Conservation (phyloP, 2,888 invertebrate genomes). For the Spodoptera exigua region DNA sequence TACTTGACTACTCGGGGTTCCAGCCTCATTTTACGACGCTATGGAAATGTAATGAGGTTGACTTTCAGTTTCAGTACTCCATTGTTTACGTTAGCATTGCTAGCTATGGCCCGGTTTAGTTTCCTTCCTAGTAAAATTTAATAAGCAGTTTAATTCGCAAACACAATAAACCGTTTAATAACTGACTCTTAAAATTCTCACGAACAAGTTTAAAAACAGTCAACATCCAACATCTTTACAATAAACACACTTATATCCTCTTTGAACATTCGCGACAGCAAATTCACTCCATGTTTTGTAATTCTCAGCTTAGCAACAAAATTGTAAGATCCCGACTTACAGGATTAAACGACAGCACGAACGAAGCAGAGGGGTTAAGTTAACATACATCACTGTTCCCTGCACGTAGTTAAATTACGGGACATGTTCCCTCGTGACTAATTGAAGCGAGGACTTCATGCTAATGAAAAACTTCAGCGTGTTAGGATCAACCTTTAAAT, state of each 20-base stretch:
- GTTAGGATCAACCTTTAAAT: no score
- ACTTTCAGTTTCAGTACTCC: slow-evolving; percentile 10
- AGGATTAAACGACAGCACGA: slow-evolving; percentile 33
- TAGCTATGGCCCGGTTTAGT: neutral
- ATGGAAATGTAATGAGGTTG: slow-evolving; percentile 29
- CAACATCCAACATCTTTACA: no score
- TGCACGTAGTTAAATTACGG: slow-evolving; percentile 29
- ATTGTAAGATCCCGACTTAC: slow-evolving; percentile 41
- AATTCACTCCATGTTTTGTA: slow-evolving; percentile 42
- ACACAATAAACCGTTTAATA: no score
- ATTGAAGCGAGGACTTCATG: slow-evolving; percentile 11
- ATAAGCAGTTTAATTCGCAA: no score
- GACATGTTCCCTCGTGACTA: slow-evolving; percentile 23
- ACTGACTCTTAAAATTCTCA: no score
- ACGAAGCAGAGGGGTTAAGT: slow-evolving; percentile 25
- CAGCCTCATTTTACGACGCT: slow-evolving; percentile 33
- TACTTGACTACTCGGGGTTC: slow-evolving; percentile 23
- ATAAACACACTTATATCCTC: slow-evolving; percentile 4
- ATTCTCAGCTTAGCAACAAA: slow-evolving; percentile 46
- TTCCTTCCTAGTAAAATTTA: no score
- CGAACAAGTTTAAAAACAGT: no score
- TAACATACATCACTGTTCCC: slow-evolving; percentile 36
- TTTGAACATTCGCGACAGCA: neutral
- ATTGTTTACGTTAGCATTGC: neutral
- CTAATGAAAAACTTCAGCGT: neutral